Percentiles rank a stretch among this genome's conserved stretches.
Evolutionary conservation across 2,113 vertebrate species (phyloP).

Genomic region (Sciurus niger): DNA sequence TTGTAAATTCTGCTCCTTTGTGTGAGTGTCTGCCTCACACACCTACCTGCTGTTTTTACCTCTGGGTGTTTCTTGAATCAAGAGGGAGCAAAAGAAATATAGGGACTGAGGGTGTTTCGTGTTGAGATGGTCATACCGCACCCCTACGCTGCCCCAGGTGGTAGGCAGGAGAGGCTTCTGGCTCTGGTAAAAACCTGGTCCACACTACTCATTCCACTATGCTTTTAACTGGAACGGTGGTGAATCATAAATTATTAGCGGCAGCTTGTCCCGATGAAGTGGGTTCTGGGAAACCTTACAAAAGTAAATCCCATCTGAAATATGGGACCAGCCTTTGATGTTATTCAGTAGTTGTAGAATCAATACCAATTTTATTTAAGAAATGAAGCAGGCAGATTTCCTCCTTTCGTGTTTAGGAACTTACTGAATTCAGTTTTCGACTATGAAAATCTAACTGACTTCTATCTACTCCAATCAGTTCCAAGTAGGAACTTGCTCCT

Average conservation of each 20-base stretch:
- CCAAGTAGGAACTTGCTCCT: not conserved
- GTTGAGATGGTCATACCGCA: slow-evolving; percentile 10
- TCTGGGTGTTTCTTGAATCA: slow-evolving; percentile 39
- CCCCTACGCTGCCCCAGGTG: not conserved
- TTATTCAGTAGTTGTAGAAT: slow-evolving; percentile 31
- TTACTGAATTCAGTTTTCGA: slow-evolving; percentile 19
- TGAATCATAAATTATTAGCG: slow-evolving; percentile 42
- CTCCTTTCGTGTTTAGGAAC: not conserved
- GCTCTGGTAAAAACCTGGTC: not conserved
- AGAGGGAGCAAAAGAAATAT: slow-evolving; percentile 2
- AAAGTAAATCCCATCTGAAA: slow-evolving; percentile 38
- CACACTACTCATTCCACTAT: not conserved
- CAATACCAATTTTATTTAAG: slow-evolving; percentile 14
- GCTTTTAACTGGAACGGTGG: not conserved
- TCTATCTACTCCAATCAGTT: not conserved
- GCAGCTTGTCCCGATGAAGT: not conserved
- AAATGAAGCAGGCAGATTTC: slow-evolving; percentile 2
- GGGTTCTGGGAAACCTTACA: slow-evolving; percentile 3
- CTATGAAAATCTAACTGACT: slow-evolving; percentile 33
- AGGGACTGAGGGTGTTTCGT: not conserved
- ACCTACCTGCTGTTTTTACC: slow-evolving; percentile 52
- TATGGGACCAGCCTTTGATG: not conserved
- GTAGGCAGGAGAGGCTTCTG: not conserved
- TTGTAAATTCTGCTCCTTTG: slow-evolving; percentile 43
- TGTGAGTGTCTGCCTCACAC: not conserved